phyloP scores from a whole-genome alignment of 2,888 invertebrate species.

The Drosophila austrosaltans region DNA sequence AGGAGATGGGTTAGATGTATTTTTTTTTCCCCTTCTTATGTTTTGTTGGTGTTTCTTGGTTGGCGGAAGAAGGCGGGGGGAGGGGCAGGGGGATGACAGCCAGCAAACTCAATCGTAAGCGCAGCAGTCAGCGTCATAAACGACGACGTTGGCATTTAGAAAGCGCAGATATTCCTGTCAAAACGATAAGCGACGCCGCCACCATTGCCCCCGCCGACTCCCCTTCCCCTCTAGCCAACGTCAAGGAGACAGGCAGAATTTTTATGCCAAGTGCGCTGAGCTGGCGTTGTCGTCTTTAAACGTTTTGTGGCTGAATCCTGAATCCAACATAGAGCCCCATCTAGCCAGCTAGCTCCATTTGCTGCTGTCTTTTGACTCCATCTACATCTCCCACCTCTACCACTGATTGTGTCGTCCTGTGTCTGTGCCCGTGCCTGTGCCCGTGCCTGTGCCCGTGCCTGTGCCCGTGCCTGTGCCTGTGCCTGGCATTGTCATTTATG shows the following conservation, averaged over 20 bases:
- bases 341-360: slow-evolving; percentile 2
- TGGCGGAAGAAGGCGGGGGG: background rate
- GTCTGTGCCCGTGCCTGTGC: background rate
- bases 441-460: background rate
- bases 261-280: slow-evolving; percentile 78
- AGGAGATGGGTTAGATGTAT: background rate
- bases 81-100: slow-evolving; percentile 24
- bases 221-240: background rate
- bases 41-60: slow-evolving; percentile 5
- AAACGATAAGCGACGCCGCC: slow-evolving; percentile 78
- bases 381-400: background rate
- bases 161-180: slow-evolving; percentile 80
- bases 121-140: slow-evolving; percentile 71
- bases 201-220: slow-evolving; percentile 4
- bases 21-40: background rate
- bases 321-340: slow-evolving; percentile 5
- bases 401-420: too few relatives aligned
- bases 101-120: slow-evolving; percentile 71
- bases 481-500: slow-evolving; percentile 76
- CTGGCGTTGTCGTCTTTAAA: slow-evolving; percentile 66
- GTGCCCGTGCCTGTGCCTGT: slow-evolving; percentile 12
- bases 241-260: slow-evolving; percentile 47
- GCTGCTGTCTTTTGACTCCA: background rate
- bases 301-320: slow-evolving; percentile 62
- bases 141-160: slow-evolving; percentile 78